A percentile compares a stretch with the other conserved stretches of the same genome.
Evolutionary conservation across 2,113 vertebrate genomes (phyloP).

Genomic region (Chionis minor): DNA sequence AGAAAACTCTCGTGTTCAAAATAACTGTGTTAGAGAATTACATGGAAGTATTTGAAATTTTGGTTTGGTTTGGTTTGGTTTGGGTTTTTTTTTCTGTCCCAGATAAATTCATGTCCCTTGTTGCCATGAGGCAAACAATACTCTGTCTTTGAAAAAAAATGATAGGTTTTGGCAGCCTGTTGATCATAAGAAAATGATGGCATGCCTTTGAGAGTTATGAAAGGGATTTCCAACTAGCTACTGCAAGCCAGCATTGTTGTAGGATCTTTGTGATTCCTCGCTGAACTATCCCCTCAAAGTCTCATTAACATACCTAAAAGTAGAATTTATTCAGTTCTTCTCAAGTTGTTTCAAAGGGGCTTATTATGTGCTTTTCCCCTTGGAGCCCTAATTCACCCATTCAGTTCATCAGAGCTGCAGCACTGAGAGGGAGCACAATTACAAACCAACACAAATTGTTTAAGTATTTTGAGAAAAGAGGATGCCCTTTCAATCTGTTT

Average conservation of each 20-base stretch:
- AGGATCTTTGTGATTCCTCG: neutral
- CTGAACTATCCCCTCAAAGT: neutral
- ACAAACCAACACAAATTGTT: neutral
- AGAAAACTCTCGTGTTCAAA: neutral
- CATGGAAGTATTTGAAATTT: neutral
- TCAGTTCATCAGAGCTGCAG: neutral
- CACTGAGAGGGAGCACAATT: neutral
- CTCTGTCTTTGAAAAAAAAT: neutral
- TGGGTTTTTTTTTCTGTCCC: neutral
- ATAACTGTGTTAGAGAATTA: neutral
- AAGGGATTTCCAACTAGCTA: neutral
- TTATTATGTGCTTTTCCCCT: neutral
- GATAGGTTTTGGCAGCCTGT: neutral
- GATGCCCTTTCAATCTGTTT: neutral
- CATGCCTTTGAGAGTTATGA: neutral
- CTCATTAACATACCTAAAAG: conserved; percentile 36
- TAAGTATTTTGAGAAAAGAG: neutral
- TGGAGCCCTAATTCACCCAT: neutral
- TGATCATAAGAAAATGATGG: neutral
- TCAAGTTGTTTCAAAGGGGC: conserved; percentile 1
- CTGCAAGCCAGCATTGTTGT: neutral
- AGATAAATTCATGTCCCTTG: neutral
- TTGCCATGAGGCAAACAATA: neutral
- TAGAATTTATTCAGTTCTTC: conserved; percentile 17
- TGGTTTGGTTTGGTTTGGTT: accelerated